A percentile compares a stretch with the other conserved stretches of the same genome.
phyloP scores from a whole-genome alignment of 2,888 invertebrate genomes.

The Macaria liturata region DNA sequence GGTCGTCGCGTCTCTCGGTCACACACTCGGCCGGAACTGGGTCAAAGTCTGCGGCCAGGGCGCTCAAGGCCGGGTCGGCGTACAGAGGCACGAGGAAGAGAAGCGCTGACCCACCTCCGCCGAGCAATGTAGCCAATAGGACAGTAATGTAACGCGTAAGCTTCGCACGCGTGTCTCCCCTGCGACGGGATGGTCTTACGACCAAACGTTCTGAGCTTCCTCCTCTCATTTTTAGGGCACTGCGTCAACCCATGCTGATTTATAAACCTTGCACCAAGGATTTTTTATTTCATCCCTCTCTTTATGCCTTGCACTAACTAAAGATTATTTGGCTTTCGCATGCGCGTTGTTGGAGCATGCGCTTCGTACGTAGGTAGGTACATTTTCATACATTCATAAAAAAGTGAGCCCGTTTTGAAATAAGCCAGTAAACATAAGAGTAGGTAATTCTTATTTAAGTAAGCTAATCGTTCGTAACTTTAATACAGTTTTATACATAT shows the following conservation, averaged over 20 bases:
- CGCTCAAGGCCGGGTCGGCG: conserved; percentile 81
- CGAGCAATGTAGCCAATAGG: conserved; percentile 67
- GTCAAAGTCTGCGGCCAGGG: conserved; percentile 89
- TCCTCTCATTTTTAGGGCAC: conserved; percentile 70
- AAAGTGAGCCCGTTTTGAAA: no score
- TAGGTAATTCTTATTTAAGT: no score
- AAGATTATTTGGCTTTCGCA: conserved; percentile 15
- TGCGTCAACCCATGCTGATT: conserved; percentile 77
- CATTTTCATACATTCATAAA: no score
- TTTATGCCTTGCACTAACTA: conserved; percentile 36
- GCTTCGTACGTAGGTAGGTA: conserved; percentile 12
- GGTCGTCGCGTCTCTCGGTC: conserved; percentile 87
- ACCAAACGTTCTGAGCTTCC: conserved; percentile 77
- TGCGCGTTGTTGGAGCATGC: conserved; percentile 39
- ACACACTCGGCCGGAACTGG: conserved; percentile 89
- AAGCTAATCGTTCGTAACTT: no score
- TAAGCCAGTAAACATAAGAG: no score
- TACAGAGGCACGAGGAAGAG: conserved; percentile 78
- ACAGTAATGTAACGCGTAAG: conserved; percentile 75
- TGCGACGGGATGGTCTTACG: conserved; percentile 63
- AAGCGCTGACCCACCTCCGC: conserved; percentile 74
- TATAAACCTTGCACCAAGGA: conserved; percentile 44
- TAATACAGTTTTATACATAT: no score
- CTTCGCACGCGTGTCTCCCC: conserved; percentile 71
- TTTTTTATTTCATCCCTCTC: no score